Percentiles rank a stretch among this genome's conserved stretches.
Conservation (phyloP, 1,140 invertebrate species). For the Chironomus striatipennis region DNA sequence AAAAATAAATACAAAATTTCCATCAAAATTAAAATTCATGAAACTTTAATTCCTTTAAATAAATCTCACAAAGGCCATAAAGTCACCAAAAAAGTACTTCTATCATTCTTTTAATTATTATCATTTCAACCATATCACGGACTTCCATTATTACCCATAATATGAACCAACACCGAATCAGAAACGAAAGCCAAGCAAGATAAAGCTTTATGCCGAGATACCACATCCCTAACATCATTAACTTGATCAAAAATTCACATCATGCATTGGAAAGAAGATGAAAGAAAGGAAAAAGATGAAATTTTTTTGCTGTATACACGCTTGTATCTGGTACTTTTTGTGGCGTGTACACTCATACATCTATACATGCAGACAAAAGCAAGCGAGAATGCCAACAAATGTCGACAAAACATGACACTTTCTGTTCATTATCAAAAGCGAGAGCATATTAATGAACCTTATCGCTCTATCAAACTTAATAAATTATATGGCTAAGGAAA, state of each 20-base stretch:
- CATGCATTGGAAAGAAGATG: not conserved
- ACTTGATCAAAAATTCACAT: slow-evolving; percentile 14
- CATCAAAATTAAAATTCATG: too few relatives aligned
- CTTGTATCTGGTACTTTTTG: not conserved
- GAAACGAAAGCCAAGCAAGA: not conserved
- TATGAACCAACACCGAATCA: not conserved
- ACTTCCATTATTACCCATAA: not conserved
- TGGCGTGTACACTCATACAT: not conserved
- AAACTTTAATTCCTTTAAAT: too few relatives aligned
- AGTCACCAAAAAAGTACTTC: too few relatives aligned
- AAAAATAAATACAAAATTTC: too few relatives aligned
- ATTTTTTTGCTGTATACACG: not conserved
- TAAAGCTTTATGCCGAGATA: not conserved
- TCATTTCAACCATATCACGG: slow-evolving; percentile 7
- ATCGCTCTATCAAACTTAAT: slow-evolving; percentile 21
- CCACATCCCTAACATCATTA: not conserved
- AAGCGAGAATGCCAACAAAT: not conserved
- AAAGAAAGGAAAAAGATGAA: slow-evolving; percentile 12
- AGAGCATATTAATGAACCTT: slow-evolving; percentile 21
- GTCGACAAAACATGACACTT: not conserved
- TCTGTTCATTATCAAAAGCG: slow-evolving; percentile 20
- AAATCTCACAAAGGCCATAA: too few relatives aligned
- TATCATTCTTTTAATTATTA: not conserved
- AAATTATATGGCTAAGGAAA: slow-evolving; percentile 17
- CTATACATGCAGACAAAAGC: not conserved